Base-by-base conservation (phyloP, 2,797 vertebrate genomes). In the Megalops cyprinoides region DNA sequence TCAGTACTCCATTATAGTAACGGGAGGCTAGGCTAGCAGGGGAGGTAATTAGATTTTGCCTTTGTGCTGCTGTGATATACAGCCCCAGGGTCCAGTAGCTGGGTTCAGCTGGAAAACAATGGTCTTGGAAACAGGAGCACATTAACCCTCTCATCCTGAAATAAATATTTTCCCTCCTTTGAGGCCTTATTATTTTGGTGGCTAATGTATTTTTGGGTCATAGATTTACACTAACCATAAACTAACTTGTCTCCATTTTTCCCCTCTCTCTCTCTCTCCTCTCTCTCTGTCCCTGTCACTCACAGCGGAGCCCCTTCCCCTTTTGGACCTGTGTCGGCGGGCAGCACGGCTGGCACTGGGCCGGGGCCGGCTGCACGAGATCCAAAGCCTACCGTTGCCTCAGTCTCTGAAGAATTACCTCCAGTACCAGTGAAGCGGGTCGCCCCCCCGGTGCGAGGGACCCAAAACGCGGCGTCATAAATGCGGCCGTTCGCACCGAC, bases 341-440 rank as follows among this genome's bases (percentile, higher is more conserved):
- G 96, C 96, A 48, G 95, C 98, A 83, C 96, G 98, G 44, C 92
- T 97, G 86, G 95, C 98, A 85, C 93, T 99, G 86, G 97, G 98
- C 79, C 93, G 97, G 88, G 96, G 97, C 84, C 96, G 97, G 86
- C 95, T 99, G 90, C 95, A 91, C 88, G 96, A 97, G 90, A 97
- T 99, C 90, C 91, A 96, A 90, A 89, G 94, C 58, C 96, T 99
- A 87, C 97, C 98, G 48, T 94, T 99, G 94, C 98, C 98, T 85
- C 96, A 96, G 88, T 96, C 97, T 78, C 95, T 99, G 88, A 99
- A 98, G 92, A 98, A 97, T 94, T 99, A 98, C 92, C 96, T 99
- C 94, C 97, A 98, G 87, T 99, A 99, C 94, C 97, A 99, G 90
- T 99, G 92, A 95, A 76, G 67, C 37, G 3, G 25, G 23, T n/a